Base-by-base conservation (phyloP, 2,888 invertebrate genomes). In the Stenoptilia bipunctidactyla region DNA sequence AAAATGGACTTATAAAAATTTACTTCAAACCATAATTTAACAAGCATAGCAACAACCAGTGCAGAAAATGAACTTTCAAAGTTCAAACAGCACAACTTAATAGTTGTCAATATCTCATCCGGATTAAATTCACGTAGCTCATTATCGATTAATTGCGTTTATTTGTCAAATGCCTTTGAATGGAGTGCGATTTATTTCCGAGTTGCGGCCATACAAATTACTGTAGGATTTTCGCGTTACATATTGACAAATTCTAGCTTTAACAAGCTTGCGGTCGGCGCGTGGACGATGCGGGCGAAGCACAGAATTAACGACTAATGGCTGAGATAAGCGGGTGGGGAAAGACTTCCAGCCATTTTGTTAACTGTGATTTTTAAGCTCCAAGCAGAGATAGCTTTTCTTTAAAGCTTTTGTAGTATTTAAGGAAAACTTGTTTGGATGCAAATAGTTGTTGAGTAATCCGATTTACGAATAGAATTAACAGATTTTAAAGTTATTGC, bases 171-270 rank as follows among this genome's bases (percentile, higher is more conserved):
- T 34, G 33, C 5, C 30, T 38, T 34, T 14, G 39, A 40, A 44
- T 48, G 42, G 42, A 45, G 36, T 37, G 37, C 37, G 39, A 39
- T 45, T 37, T 8, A 30, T 30, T n/a, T 27, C 39, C 33, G 41
- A 38, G 13, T 34, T 44, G 41, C 27, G 46, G 40, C 44, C 45
- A 39, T 45, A 52, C 45, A 52, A 55, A 57, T 53, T 51, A 49
- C 43, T 41, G 42, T 45, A 12, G 43, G 48, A 53, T 55, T 56
- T 49, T 45, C 48, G 46, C 52, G 48, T 55, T 51, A 55, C 50
- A 49, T 46, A 55, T 60, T 58, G 55, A 57, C 55, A 61, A 61
- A 61, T 58, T 55, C 50, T 51, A 56, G 56, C 53, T 56, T 48
- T 52, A 50, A 53, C 49, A 47, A 45, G 51, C 46, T 51, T 52